phyloP scores from a whole-genome alignment of 1,140 invertebrate species.

The Drosophila nikananu region DNA sequence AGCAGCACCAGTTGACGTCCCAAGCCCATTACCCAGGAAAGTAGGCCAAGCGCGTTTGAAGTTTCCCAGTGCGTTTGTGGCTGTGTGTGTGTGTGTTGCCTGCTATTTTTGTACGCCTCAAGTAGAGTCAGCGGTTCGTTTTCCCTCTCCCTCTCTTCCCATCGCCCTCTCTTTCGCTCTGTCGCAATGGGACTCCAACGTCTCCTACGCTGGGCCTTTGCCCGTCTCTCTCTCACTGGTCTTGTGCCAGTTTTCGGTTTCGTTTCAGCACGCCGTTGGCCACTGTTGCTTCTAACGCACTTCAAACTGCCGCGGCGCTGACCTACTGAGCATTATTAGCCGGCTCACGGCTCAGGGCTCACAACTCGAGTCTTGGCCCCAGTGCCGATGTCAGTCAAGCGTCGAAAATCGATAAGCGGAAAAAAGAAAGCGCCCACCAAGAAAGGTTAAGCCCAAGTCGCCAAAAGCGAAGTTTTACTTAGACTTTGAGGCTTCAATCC shows the following conservation, averaged over 20 bases:
- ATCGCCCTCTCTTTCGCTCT: not conserved
- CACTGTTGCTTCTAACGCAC: constrained; percentile 80
- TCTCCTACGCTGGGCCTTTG: not conserved
- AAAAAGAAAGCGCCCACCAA: constrained; percentile 29
- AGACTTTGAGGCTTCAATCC: constrained; percentile 27
- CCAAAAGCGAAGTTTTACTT: constrained; percentile 21
- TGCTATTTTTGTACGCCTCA: constrained; percentile 72
- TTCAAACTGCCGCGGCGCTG: constrained; percentile 71
- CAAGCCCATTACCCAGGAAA: constrained; percentile 70
- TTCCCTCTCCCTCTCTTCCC: not conserved
- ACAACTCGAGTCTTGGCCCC: constrained; percentile 30
- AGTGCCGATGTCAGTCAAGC: constrained; percentile 50
- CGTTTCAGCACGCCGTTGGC: constrained; percentile 54
- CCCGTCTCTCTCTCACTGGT: constrained; percentile 16
- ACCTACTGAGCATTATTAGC: constrained; percentile 81
- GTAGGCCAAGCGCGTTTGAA: constrained; percentile 82
- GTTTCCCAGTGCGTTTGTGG: constrained; percentile 66
- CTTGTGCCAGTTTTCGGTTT: constrained; percentile 54
- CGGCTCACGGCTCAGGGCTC: constrained; percentile 48
- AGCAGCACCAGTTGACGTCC: constrained; percentile 58
- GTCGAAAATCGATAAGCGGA: constrained; percentile 74
- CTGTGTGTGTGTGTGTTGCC: constrained; percentile 28
- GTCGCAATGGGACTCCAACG: not conserved
- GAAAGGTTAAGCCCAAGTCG: constrained; percentile 20
- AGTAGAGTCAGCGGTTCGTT: constrained; percentile 57